Evolutionary conservation across 2,113 vertebrate genomes (phyloP).

Genomic region (Epinephelus lanceolatus): DNA sequence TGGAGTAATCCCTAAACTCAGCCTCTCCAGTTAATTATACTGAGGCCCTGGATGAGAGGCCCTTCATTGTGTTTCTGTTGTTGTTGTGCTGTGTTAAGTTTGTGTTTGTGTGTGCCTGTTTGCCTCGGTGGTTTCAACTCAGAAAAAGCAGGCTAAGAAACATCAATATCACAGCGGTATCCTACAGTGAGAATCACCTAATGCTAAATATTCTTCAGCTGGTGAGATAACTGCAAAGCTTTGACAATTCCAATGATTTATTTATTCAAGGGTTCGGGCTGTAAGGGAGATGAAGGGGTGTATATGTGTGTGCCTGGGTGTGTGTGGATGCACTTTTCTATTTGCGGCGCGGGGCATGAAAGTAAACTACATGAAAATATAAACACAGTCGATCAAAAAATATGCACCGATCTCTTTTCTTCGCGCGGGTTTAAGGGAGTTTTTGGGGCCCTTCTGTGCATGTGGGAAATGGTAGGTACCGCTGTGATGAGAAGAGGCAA

Average conservation of each 20-base stretch:
- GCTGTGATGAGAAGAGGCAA: slow-evolving; percentile 62
- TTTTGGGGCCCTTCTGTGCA: slow-evolving; percentile 31
- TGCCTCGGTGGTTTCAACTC: slow-evolving; percentile 37
- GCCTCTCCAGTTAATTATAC: slow-evolving; percentile 86
- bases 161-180: slow-evolving; percentile 48
- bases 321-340: slow-evolving; percentile 24
- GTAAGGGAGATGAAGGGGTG: slow-evolving; percentile 35
- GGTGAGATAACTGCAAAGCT: slow-evolving; percentile 48
- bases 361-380: slow-evolving; percentile 69
- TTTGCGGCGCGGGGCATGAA: slow-evolving; percentile 24
- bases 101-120: slow-evolving; percentile 17
- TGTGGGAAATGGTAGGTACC: slow-evolving; percentile 34
- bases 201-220: slow-evolving; percentile 52
- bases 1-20: slow-evolving; percentile 86
- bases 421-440: slow-evolving; percentile 21
- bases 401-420: slow-evolving; percentile 43
- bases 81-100: slow-evolving; percentile 56
- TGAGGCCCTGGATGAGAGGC: slow-evolving; percentile 77
- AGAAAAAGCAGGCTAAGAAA: slow-evolving; percentile 27
- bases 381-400: slow-evolving; percentile 72
- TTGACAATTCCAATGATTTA: slow-evolving; percentile 58
- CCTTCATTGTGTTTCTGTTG: slow-evolving; percentile 68
- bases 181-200: slow-evolving; percentile 45
- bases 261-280: slow-evolving; percentile 55
- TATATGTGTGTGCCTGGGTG: slow-evolving; percentile 4